phyloP scores from a whole-genome alignment of 2,797 vertebrate species.

The Hoplostethus atlanticus region DNA sequence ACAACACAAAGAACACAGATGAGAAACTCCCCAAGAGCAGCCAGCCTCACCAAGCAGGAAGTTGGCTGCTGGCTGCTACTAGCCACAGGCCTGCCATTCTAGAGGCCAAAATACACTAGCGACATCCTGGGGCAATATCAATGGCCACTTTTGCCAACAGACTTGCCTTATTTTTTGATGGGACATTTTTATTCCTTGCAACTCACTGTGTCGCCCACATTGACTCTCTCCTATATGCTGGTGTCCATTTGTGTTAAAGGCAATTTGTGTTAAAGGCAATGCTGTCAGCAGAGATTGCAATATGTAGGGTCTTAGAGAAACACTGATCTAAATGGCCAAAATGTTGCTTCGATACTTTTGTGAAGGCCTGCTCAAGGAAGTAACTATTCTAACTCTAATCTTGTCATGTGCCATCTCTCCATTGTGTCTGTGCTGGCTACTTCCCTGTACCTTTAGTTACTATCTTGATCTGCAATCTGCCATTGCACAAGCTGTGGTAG shows the following conservation, averaged over 20 bases:
- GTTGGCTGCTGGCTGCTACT: slow-evolving; percentile 14
- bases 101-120: not conserved
- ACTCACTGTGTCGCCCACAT: no score
- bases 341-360: not conserved
- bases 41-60: slow-evolving; percentile 47
- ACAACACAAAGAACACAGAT: slow-evolving; percentile 35
- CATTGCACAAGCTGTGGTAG: slow-evolving; percentile 27
- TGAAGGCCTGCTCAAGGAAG: slow-evolving; percentile 8
- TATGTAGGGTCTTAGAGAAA: not conserved
- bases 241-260: no score
- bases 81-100: not conserved
- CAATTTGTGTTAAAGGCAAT: no score
- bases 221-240: no score
- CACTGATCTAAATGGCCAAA: not conserved
- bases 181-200: no score
- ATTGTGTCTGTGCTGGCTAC: slow-evolving; percentile 2
- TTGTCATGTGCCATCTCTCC: slow-evolving; percentile 15
- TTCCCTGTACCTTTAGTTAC: slow-evolving; percentile 5
- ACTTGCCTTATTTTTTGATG: not conserved
- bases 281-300: no score
- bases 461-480: slow-evolving; percentile 25
- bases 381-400: slow-evolving; percentile 6
- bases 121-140: not conserved
- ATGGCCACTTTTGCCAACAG: no score
- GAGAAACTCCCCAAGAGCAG: slow-evolving; percentile 56